These are phyloP conservation scores for Megalops cyprinoides DNA, from an alignment of 2,797 vertebrate species.

Conservation along the genomic window DNA sequence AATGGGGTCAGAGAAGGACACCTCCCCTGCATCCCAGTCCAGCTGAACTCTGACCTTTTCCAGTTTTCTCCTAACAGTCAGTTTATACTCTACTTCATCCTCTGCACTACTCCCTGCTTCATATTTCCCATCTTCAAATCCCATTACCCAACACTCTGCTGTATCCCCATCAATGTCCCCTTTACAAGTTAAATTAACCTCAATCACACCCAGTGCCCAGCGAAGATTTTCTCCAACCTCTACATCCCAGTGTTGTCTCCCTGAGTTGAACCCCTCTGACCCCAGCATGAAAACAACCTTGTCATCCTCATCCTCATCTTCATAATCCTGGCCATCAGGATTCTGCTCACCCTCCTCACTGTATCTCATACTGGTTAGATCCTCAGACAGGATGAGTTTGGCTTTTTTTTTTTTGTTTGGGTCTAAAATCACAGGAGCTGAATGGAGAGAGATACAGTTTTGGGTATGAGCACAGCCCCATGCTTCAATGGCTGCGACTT, in stretches of 20 bases:
- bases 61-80: neutral
- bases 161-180: neutral
- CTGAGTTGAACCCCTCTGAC: neutral
- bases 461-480: neutral
- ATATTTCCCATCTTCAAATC: neutral
- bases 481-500: too few species aligned
- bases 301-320: neutral
- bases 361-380: conserved; percentile 1
- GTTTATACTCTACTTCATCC: too few species aligned
- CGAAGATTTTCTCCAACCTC: neutral
- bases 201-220: neutral
- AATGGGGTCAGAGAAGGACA: neutral
- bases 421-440: conserved; percentile 8
- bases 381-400: neutral
- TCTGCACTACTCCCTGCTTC: too few species aligned
- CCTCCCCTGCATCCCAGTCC: neutral
- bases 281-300: neutral
- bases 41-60: neutral
- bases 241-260: conserved; percentile 14
- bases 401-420: neutral
- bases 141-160: neutral
- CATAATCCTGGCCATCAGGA: neutral
- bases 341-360: neutral
- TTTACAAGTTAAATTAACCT: neutral
- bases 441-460: neutral